These are phyloP conservation scores for Cephonodes hylas DNA, from an alignment of 2,888 invertebrate genomes.

Conservation along the genomic window DNA sequence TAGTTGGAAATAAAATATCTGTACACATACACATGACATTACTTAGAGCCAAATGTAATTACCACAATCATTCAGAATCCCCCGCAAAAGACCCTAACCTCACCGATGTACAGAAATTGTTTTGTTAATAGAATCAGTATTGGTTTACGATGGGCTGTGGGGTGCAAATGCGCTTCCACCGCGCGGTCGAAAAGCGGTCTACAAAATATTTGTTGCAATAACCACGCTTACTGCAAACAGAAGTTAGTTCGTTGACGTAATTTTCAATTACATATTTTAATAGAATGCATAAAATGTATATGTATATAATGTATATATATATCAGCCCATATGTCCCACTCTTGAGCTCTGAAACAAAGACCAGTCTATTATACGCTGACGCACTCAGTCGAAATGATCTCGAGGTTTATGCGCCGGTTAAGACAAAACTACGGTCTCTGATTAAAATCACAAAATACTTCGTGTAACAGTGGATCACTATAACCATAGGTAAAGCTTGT, in stretches of 20 bases:
- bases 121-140: slow-evolving; percentile 58
- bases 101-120: slow-evolving; percentile 54
- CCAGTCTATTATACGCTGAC: too few relatives aligned
- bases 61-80: neutral
- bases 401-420: too few relatives aligned
- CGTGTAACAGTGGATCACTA: too few relatives aligned
- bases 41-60: neutral
- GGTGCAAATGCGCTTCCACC: slow-evolving; percentile 33
- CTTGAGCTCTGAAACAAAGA: too few relatives aligned
- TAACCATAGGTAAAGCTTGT: too few relatives aligned
- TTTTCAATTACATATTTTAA: too few relatives aligned
- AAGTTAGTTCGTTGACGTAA: neutral
- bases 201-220: neutral
- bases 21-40: neutral
- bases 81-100: slow-evolving; percentile 13
- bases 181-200: neutral
- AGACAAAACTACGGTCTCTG: too few relatives aligned
- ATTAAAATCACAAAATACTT: too few relatives aligned
- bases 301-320: too few relatives aligned
- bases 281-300: too few relatives aligned
- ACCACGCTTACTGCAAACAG: neutral
- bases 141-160: slow-evolving; percentile 30
- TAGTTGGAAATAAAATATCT: neutral
- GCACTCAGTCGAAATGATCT: too few relatives aligned
- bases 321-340: too few relatives aligned